Percentiles rank a stretch among this genome's conserved stretches.
These are phyloP conservation scores for Mobula hypostoma DNA, from an alignment of 2,113 vertebrate species.

Conservation along the genomic window DNA sequence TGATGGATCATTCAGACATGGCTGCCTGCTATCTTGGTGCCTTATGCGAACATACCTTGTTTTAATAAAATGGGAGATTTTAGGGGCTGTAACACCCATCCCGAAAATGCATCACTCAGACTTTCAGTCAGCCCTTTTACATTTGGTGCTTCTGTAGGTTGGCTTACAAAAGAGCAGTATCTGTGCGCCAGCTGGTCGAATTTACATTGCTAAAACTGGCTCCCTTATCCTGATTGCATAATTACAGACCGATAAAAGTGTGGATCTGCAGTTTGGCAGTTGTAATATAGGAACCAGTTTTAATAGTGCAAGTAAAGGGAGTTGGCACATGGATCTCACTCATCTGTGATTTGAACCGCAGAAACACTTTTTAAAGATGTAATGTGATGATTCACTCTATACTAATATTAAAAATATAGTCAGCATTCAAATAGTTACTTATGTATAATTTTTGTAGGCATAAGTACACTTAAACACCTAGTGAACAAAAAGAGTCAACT, in stretches of 20 bases:
- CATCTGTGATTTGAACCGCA: background rate
- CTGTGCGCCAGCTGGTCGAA: slow-evolving; percentile 1
- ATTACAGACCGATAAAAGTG: background rate
- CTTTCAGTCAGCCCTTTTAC: background rate
- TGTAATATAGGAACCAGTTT: slow-evolving; percentile 18
- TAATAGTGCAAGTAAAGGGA: background rate
- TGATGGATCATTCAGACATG: background rate
- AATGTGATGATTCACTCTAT: background rate
- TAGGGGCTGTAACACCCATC: background rate
- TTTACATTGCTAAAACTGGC: slow-evolving; percentile 5
- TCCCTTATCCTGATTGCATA: slow-evolving; percentile 5
- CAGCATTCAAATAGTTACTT: background rate
- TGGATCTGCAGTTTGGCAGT: background rate
- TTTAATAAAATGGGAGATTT: background rate
- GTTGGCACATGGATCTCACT: background rate
- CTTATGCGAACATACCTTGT: background rate
- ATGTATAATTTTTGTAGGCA: background rate
- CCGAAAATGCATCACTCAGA: background rate
- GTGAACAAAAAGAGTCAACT: background rate
- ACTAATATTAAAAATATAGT: background rate
- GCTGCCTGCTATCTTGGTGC: background rate
- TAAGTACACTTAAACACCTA: background rate
- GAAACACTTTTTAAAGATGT: background rate
- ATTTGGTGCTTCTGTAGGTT: background rate
- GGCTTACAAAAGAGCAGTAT: background rate